A percentile compares a stretch with the other conserved stretches of the same genome.
Conservation (phyloP, 2,888 invertebrate species). For the Cephus pygmeus region DNA sequence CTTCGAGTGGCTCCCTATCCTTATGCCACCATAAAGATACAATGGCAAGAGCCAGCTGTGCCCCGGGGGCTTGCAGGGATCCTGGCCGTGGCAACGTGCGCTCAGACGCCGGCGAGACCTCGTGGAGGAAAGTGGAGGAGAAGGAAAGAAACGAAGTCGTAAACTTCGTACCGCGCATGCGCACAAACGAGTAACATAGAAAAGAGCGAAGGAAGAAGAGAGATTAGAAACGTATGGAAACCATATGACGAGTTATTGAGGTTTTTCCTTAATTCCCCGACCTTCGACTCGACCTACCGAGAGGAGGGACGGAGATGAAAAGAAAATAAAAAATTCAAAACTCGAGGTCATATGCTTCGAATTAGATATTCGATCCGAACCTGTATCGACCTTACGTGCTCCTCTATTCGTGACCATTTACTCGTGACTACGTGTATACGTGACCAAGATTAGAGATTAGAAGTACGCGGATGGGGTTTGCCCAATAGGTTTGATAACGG, state of each 20-base stretch:
- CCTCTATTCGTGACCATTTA: constrained; percentile 8
- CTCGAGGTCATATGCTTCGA: background rate
- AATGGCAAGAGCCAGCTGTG: constrained; percentile 37
- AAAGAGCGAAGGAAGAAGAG: background rate
- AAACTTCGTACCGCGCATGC: background rate
- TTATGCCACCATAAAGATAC: constrained; percentile 34
- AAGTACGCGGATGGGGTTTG: background rate
- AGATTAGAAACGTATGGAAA: background rate
- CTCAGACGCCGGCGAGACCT: background rate
- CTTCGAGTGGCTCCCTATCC: constrained; percentile 27
- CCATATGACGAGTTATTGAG: background rate
- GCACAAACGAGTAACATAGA: background rate
- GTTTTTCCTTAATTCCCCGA: background rate
- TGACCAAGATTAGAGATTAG: constrained; percentile 19
- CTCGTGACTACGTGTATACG: background rate
- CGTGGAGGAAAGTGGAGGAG: background rate
- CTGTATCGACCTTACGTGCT: constrained; percentile 9
- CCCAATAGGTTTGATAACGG: background rate
- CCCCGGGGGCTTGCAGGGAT: constrained; percentile 16
- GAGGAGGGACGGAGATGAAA: background rate
- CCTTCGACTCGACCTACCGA: background rate
- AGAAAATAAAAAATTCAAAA: background rate
- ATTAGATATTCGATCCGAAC: background rate
- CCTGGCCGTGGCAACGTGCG: background rate
- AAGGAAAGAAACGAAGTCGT: background rate